These are phyloP conservation scores for Grantiella picta DNA, from an alignment of 2,113 vertebrate species.

Conservation along the genomic window DNA sequence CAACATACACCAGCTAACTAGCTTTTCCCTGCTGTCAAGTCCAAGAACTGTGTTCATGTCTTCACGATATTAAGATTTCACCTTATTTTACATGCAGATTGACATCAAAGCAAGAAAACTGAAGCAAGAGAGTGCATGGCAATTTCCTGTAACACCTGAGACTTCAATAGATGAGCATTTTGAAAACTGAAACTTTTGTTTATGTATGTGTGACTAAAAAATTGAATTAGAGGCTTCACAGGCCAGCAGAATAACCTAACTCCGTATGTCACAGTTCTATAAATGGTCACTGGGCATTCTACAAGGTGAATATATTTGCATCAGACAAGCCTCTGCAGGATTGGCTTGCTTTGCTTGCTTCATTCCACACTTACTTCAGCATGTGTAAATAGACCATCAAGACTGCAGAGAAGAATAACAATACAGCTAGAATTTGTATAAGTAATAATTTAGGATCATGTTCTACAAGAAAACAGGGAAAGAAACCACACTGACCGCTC, in stretches of 20 bases:
- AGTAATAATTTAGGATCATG: background rate
- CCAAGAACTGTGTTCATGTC: conserved; percentile 22
- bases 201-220: conserved; percentile 51
- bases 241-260: conserved; percentile 16
- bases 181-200: conserved; percentile 47
- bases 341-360: background rate
- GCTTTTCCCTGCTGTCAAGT: conserved; percentile 49
- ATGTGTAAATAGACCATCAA: background rate
- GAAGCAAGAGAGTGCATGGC: conserved; percentile 36
- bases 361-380: conserved; percentile 11
- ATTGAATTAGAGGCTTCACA: conserved; percentile 53
- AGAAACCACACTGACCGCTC: background rate
- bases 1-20: conserved; percentile 39
- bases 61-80: conserved; percentile 60
- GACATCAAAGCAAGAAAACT: conserved; percentile 60
- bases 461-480: conserved; percentile 19
- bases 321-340: background rate
- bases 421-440: background rate
- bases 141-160: conserved; percentile 62
- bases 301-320: conserved; percentile 51
- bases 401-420: background rate
- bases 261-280: conserved; percentile 6
- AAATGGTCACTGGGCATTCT: conserved; percentile 51
- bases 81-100: conserved; percentile 67
- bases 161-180: conserved; percentile 42